A percentile compares a stretch with the other conserved stretches of the same genome.
Evolutionary conservation across 2,888 invertebrate genomes (phyloP).

Genomic region (Biston betularia): DNA sequence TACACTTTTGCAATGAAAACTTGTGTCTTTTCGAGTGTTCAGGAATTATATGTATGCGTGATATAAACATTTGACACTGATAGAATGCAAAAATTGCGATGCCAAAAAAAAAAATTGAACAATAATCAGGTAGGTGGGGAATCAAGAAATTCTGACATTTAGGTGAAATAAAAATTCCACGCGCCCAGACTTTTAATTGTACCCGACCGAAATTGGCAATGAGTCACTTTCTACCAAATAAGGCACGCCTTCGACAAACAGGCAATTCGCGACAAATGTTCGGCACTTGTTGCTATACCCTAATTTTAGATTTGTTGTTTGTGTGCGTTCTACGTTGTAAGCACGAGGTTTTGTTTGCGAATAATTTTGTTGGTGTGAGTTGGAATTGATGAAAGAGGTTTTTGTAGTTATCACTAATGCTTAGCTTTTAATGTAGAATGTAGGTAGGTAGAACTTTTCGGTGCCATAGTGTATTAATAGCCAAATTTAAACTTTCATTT

Average conservation of each 20-base stretch:
- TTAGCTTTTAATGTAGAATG: not conserved
- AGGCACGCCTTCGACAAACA: slow-evolving; percentile 44
- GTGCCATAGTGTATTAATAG: not conserved
- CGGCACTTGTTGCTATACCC: slow-evolving; percentile 46
- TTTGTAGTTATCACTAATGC: not conserved
- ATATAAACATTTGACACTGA: too few species aligned
- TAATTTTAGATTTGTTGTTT: slow-evolving; percentile 43
- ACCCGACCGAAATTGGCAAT: slow-evolving; percentile 38
- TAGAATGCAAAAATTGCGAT: too few species aligned
- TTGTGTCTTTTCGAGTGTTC: too few species aligned
- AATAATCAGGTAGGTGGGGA: slow-evolving; percentile 6
- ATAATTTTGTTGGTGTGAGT: slow-evolving; percentile 19
- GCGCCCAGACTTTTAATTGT: slow-evolving; percentile 33
- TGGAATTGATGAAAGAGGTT: slow-evolving; percentile 16
- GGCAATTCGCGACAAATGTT: slow-evolving; percentile 37
- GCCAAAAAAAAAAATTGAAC: not conserved
- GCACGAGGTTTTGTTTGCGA: slow-evolving; percentile 32
- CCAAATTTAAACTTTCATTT: too few species aligned
- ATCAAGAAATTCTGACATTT: slow-evolving; percentile 26
- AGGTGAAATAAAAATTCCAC: slow-evolving; percentile 18
- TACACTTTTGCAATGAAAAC: too few species aligned
- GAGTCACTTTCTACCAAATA: slow-evolving; percentile 45
- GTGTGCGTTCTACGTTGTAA: slow-evolving; percentile 38
- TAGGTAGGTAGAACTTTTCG: too few species aligned
- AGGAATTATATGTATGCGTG: too few species aligned